Conservation (phyloP, 1,140 invertebrate species). For the Sinonovacula constricta region DNA sequence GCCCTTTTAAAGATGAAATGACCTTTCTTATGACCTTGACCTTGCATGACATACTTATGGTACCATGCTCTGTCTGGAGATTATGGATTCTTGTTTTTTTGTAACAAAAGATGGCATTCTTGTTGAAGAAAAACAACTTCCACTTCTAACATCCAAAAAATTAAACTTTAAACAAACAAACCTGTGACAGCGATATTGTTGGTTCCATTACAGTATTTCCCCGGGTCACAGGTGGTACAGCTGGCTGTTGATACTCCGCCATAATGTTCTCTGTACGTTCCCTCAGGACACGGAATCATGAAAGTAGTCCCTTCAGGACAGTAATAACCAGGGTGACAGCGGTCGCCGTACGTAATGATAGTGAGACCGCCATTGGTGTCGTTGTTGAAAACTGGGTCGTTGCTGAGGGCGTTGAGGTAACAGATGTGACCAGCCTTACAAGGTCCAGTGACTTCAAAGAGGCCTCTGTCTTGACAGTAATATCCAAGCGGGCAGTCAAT, state of each 20-base stretch:
- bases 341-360: constrained; percentile 71
- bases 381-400: constrained; percentile 74
- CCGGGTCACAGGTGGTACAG: constrained; percentile 73
- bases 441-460: constrained; percentile 63
- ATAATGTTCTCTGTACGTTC: constrained; percentile 73
- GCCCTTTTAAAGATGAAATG: too few species aligned
- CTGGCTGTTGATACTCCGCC: constrained; percentile 57
- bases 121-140: too few species aligned
- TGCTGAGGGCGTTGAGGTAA: constrained; percentile 64
- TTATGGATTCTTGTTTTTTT: too few species aligned
- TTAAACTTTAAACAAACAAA: constrained; percentile 33
- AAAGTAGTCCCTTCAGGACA: constrained; percentile 67
- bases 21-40: too few species aligned
- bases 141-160: too few species aligned
- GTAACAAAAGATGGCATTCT: too few species aligned
- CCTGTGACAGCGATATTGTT: constrained; percentile 67
- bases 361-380: constrained; percentile 71
- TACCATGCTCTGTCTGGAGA: too few species aligned
- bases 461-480: constrained; percentile 72
- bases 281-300: constrained; percentile 72
- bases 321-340: constrained; percentile 71
- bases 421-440: constrained; percentile 76
- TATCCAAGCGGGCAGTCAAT: constrained; percentile 68
- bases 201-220: constrained; percentile 73
- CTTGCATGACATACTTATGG: too few species aligned